phyloP scores from a whole-genome alignment of 2,113 vertebrate species.

The Aleadryas rufinucha region DNA sequence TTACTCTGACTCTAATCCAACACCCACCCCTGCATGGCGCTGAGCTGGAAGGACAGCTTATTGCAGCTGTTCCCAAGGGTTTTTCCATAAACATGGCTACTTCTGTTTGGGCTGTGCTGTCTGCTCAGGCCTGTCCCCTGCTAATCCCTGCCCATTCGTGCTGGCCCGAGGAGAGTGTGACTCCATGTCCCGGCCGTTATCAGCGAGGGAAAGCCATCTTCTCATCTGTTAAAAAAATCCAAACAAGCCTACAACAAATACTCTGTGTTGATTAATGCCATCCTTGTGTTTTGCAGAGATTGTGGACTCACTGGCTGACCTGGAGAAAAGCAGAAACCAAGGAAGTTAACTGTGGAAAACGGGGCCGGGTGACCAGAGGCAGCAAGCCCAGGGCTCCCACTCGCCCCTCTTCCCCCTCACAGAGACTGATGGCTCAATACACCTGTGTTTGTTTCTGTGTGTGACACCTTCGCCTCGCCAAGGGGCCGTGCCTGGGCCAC shows the following conservation, averaged over 20 bases:
- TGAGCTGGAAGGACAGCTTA: not conserved
- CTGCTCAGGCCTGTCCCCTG: not conserved
- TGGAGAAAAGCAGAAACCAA: conserved; percentile 22
- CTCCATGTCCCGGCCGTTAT: accelerated
- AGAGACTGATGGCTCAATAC: too few relatives aligned
- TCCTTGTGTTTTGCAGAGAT: conserved; percentile 21
- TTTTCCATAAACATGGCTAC: accelerated
- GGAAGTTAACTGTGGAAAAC: not conserved
- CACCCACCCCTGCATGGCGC: accelerated
- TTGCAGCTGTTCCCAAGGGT: not conserved
- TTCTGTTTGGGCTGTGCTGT: not conserved
- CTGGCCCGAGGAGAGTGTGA: not conserved
- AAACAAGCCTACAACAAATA: not conserved
- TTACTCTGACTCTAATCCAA: not conserved
- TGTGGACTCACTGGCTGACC: conserved; percentile 7
- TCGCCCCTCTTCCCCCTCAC: accelerated
- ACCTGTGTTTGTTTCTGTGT: accelerated
- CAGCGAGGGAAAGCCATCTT: not conserved
- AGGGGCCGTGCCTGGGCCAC: accelerated
- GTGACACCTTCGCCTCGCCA: accelerated
- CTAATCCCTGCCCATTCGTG: not conserved
- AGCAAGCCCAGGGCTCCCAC: accelerated
- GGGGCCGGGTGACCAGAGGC: accelerated
- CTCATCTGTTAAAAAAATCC: not conserved
- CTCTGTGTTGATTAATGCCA: not conserved